These are phyloP conservation scores for Osmerus mordax DNA, from an alignment of 2,113 vertebrate genomes.

Conservation along the genomic window DNA sequence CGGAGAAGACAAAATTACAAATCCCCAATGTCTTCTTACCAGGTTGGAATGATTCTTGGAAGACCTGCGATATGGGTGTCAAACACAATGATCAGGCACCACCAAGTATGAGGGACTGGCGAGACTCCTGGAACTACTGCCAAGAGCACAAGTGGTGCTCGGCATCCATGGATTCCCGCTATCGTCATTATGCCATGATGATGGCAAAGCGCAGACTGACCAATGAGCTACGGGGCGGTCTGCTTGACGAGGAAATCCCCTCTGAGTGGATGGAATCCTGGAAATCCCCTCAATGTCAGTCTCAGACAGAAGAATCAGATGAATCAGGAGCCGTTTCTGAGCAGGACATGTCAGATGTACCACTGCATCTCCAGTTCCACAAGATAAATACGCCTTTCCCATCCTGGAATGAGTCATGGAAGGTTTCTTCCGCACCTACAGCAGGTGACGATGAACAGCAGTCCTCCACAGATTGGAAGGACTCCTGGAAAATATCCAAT, in stretches of 20 bases:
- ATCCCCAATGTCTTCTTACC: neutral
- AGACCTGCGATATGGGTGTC: neutral
- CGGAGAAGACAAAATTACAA: neutral
- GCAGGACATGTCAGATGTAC: neutral
- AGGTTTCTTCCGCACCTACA: neutral
- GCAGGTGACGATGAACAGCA: neutral
- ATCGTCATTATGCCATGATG: neutral
- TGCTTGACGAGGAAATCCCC: conserved; percentile 3
- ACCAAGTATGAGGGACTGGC: conserved; percentile 10
- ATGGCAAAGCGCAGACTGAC: conserved; percentile 3
- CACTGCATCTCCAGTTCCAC: conserved; percentile 18
- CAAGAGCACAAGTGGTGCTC: conserved; percentile 7
- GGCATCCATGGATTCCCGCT: neutral
- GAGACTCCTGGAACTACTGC: conserved; percentile 19
- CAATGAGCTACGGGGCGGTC: neutral
- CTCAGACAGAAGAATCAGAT: neutral
- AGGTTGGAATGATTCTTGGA: conserved; percentile 25
- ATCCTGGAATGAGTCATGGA: conserved; percentile 11
- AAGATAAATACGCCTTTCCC: conserved; percentile 10
- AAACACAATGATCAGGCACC: neutral
- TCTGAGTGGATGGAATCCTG: conserved; percentile 17
- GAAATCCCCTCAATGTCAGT: conserved; percentile 1
- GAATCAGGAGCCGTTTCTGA: neutral
- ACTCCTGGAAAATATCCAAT: conserved; percentile 18
- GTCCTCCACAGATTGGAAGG: neutral